These are phyloP conservation scores for Microdon myrmicae DNA, from an alignment of 2,888 invertebrate genomes.

Conservation along the genomic window DNA sequence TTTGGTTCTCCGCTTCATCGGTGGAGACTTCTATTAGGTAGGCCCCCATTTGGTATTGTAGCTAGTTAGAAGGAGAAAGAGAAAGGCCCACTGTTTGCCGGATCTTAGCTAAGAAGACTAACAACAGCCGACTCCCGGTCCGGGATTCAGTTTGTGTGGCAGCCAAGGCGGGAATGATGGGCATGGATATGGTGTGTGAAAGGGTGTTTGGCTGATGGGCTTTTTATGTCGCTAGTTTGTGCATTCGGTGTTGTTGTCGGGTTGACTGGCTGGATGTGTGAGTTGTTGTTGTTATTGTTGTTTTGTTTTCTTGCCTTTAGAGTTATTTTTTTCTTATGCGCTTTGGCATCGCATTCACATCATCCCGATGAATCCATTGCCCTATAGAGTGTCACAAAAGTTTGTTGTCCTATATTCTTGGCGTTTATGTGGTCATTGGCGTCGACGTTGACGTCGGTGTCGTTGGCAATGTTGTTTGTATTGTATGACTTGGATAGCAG, in stretches of 20 bases:
- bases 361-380: conserved; percentile 53
- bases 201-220: conserved; percentile 38
- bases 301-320: conserved; percentile 18
- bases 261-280: conserved; percentile 37
- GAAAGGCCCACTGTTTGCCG: conserved; percentile 14
- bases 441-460: conserved; percentile 34
- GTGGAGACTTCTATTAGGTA: conserved; percentile 44
- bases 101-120: conserved; percentile 39
- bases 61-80: conserved; percentile 28
- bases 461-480: conserved; percentile 26
- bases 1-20: conserved; percentile 21
- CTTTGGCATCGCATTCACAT: conserved; percentile 51
- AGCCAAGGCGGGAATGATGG: conserved; percentile 14
- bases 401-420: conserved; percentile 52
- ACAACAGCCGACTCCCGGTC: conserved; percentile 37
- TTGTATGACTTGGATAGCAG: conserved; percentile 14
- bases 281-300: conserved; percentile 31
- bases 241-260: conserved; percentile 46
- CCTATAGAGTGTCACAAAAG: conserved; percentile 53
- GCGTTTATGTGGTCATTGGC: conserved; percentile 53
- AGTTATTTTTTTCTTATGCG: conserved; percentile 25
- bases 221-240: conserved; percentile 47
- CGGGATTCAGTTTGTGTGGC: conserved; percentile 11
- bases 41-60: conserved; percentile 38
- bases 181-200: no score